Base-by-base conservation (phyloP, 1,140 invertebrate genomes). In the Campoletis sonorensis region DNA sequence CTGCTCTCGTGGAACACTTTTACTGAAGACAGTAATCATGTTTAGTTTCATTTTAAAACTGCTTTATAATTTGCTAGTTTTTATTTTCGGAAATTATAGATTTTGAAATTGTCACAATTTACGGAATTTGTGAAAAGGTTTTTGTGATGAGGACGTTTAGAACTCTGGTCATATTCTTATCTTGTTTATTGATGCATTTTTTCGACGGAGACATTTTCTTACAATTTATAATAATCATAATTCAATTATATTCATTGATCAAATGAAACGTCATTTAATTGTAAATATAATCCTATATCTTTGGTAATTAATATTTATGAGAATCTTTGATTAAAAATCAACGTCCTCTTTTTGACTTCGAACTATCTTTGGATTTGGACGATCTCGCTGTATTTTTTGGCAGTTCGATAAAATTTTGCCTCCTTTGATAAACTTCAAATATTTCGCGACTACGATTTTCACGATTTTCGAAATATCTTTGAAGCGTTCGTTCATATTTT, bases 361-460 rank as follows among this genome's bases (percentile, higher is more conserved):
- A 23, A 33, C 71, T 81, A 21, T 54, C 33, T 23, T 27, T 73
- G 30, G 54, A 73, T 64, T 72, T 72, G 16, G 61, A 33, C 13
- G 68, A 64, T 64, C 33, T 61, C 8, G 30, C 79, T 1, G 79
- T 61, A 26, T 4, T 75, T 18, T 75, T 51, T 8, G 23, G 54
- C 5, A 1, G 15, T 45, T 75, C 72, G 16, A 86, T 23, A 13
- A 83, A 87, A 4, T 21, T 5, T n/a, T 67, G 80, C 4, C 82
- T 58, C 1, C 0, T 33, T 26, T 84, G 82, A 61, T 82, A 81
- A n/a, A 13, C 79, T 0, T 70, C 33, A 1, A 85, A 79, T 23
- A 84, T 4, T 5, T 58, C 7, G 11, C 18, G 16, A 58, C 37
- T 81, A 3, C 79, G 79, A 2, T 78, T 11, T 21, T 68, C 49